Evolutionary conservation across 2,113 vertebrate genomes (phyloP).

Genomic region (Dipodomys stephensi): DNA sequence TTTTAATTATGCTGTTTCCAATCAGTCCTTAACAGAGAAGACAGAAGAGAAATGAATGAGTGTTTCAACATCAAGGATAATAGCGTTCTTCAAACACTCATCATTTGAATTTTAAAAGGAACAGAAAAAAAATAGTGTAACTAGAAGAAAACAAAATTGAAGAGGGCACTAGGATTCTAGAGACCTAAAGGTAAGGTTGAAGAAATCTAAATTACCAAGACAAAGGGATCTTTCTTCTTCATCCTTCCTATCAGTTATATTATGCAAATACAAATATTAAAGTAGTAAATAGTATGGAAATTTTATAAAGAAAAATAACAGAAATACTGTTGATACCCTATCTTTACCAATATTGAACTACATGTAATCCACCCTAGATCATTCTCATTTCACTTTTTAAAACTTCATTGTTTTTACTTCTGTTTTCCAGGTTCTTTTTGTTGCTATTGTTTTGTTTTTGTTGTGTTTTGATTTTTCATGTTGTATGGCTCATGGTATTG

Average conservation of each 20-base stretch:
- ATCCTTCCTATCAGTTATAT: neutral
- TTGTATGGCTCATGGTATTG: neutral
- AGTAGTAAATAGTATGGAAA: neutral
- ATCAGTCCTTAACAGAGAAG: slow-evolving; percentile 2
- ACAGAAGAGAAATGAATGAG: neutral
- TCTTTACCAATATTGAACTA: neutral
- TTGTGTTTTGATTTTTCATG: neutral
- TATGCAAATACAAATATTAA: neutral
- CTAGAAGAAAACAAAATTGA: neutral
- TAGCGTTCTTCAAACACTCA: slow-evolving; percentile 14
- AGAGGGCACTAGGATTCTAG: neutral
- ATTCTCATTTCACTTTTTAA: neutral
- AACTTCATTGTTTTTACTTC: neutral
- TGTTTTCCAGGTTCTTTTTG: neutral
- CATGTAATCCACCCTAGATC: neutral
- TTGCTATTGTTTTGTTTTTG: neutral
- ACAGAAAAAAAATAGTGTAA: neutral
- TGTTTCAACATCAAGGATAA: neutral
- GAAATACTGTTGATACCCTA: neutral
- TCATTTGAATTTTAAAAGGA: slow-evolving; percentile 42
- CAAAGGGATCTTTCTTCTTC: neutral
- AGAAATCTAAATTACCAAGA: neutral
- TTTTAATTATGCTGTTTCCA: slow-evolving; percentile 34
- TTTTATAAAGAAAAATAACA: too few species aligned
- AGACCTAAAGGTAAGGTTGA: neutral